Percentiles rank a stretch among this genome's conserved stretches.
phyloP scores from a whole-genome alignment of 2,797 vertebrate genomes.

The Tamandua tetradactyla region DNA sequence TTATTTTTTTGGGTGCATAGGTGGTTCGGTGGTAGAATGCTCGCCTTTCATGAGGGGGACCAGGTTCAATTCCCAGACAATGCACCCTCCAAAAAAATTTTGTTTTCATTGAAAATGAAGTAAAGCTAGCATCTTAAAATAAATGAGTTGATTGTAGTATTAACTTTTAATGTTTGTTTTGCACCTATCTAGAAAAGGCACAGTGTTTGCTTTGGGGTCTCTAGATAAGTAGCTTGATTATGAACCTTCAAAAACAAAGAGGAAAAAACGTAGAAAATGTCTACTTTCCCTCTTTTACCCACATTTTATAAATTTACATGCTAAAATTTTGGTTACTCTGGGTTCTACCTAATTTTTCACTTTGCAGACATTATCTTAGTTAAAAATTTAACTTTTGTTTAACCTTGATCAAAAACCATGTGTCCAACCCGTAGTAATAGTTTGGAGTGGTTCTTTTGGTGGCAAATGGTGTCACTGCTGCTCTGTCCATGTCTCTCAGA shows the following conservation, averaged over 20 bases:
- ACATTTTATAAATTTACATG: neutral
- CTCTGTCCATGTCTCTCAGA: too few relatives aligned
- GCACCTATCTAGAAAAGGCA: neutral
- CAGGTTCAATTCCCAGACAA: too few relatives aligned
- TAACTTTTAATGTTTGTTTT: neutral
- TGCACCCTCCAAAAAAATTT: too few relatives aligned
- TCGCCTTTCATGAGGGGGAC: too few relatives aligned
- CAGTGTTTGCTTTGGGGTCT: neutral
- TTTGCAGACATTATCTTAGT: neutral
- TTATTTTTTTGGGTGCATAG: too few relatives aligned
- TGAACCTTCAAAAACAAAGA: neutral
- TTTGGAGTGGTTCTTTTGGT: neutral
- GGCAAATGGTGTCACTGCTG: neutral
- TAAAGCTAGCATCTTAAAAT: neutral
- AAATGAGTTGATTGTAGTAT: neutral
- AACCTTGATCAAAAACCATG: neutral
- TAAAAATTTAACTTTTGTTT: neutral
- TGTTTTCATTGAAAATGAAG: neutral
- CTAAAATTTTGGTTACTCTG: neutral
- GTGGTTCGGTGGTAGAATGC: too few relatives aligned
- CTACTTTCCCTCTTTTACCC: neutral
- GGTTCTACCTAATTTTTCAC: neutral
- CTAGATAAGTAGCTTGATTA: neutral
- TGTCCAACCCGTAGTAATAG: neutral
- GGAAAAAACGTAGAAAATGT: neutral